Evolutionary conservation across 2,797 vertebrate species (phyloP), one percentile per base, ranked within the genome.

Genomic region (Limosa lapponica): DNA sequence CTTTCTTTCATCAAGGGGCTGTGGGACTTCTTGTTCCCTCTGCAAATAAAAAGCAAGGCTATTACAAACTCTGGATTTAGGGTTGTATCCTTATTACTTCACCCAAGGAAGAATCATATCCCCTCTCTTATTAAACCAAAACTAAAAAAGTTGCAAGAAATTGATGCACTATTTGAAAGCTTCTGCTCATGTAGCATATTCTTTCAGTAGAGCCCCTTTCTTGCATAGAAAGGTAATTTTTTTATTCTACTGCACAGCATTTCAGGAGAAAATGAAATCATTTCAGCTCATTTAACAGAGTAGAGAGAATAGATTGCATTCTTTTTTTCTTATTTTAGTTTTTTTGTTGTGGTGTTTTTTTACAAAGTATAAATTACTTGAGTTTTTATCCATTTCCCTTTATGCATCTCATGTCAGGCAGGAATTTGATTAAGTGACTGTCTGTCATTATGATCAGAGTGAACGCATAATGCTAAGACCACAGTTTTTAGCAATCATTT

Each of bases 1-100:
- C 41, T 70, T 64, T 87, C 48, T 32, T 90, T 89, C 61, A 43
- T 80, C 41, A 59, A 49, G 78, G 70, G 32, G n/a, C 22, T 6
- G 16, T 81, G 64, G 48, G 51, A 89, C 28, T 66, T 95, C 51
- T 87, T 79, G 54, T 84, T 95, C 32, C 61, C 69, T 27, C 59
- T 75, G 43, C 79, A 87, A 82, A 70, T 34, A 71, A 69, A 82
- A 83, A 80, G 14, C 32, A 64, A 22, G 52, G 39, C 66, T 82
- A 87, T 61, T 91, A 59, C 49, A 74, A 87, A 84, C 41, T 81
- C 82, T 57, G 81, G 82, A 54, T 81, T 93, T 77, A 90, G 30
- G 41, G 28, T 74, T 75, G 46, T 70, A 75, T 86, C 78, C 66
- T 64, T 39, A 67, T 83, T 93, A 78, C 48, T 82, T 48, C 36